A percentile compares a stretch with the other conserved stretches of the same genome.
Evolutionary conservation across 2,113 vertebrate genomes (phyloP).

Genomic region (Tyrannus savana): DNA sequence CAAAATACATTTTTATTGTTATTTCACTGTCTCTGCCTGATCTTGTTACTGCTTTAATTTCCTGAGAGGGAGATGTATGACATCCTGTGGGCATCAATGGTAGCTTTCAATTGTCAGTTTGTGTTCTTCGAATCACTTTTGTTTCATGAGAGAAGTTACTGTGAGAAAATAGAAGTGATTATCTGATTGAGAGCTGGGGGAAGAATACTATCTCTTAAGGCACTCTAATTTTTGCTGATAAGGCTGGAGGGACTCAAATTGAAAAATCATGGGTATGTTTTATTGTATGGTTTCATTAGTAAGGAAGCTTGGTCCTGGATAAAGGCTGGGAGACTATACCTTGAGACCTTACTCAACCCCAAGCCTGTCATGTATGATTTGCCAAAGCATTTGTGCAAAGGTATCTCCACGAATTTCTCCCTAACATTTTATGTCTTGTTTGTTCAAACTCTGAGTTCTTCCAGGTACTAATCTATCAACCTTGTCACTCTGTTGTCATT

Average conservation of each 20-base stretch:
- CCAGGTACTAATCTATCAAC: background rate
- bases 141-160: conserved; percentile 37
- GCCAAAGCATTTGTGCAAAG: background rate
- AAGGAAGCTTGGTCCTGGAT: background rate
- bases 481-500: background rate
- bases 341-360: background rate
- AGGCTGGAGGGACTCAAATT: background rate
- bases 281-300: background rate
- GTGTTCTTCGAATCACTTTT: conserved; percentile 42
- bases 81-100: conserved; percentile 59
- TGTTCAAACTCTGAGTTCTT: background rate
- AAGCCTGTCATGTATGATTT: background rate
- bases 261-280: background rate
- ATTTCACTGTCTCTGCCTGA: conserved; percentile 60
- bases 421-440: background rate
- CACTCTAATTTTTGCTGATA: background rate
- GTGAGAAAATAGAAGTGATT: conserved; percentile 46
- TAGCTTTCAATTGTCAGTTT: conserved; percentile 53
- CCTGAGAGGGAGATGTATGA: conserved; percentile 61
- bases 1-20: conserved; percentile 69
- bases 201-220: background rate
- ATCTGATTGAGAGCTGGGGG: background rate
- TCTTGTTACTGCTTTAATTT: conserved; percentile 67
- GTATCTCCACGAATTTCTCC: background rate
- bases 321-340: background rate